Evolutionary conservation across 2,888 invertebrate genomes (phyloP).

Genomic region (Listrodromus nycthemerus): DNA sequence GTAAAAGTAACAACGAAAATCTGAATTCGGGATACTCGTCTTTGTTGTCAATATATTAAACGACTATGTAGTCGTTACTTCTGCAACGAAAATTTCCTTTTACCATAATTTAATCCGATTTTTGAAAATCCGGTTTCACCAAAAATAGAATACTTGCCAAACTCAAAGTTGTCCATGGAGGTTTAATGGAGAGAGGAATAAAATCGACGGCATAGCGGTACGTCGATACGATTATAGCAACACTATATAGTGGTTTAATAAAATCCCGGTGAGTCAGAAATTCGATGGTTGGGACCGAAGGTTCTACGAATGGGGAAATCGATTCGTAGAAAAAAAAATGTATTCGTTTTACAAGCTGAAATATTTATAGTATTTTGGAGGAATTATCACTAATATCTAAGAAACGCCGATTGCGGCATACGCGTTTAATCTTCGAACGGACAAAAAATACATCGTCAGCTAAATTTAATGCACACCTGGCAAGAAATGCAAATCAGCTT

Average conservation of each 20-base stretch:
- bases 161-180: background rate
- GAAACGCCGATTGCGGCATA: background rate
- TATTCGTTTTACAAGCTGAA: background rate
- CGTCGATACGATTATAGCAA: background rate
- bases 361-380: background rate
- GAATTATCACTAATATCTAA: background rate
- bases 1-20: background rate
- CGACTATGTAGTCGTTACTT: background rate
- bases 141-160: background rate
- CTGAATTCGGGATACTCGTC: background rate
- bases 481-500: constrained; percentile 27
- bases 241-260: background rate
- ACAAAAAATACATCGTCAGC: background rate
- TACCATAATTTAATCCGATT: background rate
- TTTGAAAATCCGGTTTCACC: background rate
- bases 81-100: background rate
- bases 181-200: background rate
- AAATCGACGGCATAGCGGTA: background rate
- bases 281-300: constrained; percentile 16
- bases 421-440: background rate
- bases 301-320: constrained; percentile 15
- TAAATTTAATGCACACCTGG: background rate
- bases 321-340: background rate
- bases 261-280: background rate
- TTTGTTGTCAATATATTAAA: background rate